Conservation (phyloP, 1,140 invertebrate species). For the Drosophila tristis region DNA sequence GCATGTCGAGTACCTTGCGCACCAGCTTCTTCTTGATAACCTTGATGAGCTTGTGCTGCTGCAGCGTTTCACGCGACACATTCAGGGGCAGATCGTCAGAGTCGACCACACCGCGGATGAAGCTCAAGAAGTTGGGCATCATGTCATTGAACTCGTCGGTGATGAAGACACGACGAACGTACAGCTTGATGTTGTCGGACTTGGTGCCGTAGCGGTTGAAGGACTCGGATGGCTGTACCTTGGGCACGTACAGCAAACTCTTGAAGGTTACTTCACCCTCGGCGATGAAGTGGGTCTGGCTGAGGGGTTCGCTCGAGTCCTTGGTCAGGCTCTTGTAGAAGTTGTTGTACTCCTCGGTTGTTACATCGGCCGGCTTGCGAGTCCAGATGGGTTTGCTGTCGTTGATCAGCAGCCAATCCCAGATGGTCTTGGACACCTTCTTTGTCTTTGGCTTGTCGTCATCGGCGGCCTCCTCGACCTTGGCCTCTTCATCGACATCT, state of each 20-base stretch:
- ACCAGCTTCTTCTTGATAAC: conserved; percentile 99
- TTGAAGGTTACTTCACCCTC: conserved; percentile 99
- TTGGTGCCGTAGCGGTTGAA: conserved; percentile 98
- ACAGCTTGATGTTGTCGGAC: conserved; percentile 97
- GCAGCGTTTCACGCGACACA: conserved; percentile 98
- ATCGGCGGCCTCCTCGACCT: conserved; percentile 89
- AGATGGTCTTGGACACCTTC: conserved; percentile 97
- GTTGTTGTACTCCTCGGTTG: conserved; percentile 94
- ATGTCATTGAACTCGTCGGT: conserved; percentile 99
- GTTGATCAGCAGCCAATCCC: conserved; percentile 99
- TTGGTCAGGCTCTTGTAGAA: conserved; percentile 98
- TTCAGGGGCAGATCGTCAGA: conserved; percentile 99
- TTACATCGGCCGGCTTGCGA: conserved; percentile 93
- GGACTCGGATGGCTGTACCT: conserved; percentile 94
- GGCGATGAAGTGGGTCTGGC: conserved; percentile 97
- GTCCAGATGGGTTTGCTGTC: conserved; percentile 99
- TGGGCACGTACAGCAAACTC: conserved; percentile 96
- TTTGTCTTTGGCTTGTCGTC: conserved; percentile 94
- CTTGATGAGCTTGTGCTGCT: conserved; percentile 99
- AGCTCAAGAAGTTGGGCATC: conserved; percentile 99
- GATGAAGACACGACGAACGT: conserved; percentile 98
- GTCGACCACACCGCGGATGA: conserved; percentile 98
- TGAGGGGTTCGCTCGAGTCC: conserved; percentile 93
- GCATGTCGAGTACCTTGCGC: conserved; percentile 98
- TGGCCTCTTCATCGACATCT: conserved; percentile 88